Evolutionary conservation across 2,888 invertebrate species (phyloP), one percentile per base, ranked within the genome.

Genomic region (Drosophila pseudotalamancana): DNA sequence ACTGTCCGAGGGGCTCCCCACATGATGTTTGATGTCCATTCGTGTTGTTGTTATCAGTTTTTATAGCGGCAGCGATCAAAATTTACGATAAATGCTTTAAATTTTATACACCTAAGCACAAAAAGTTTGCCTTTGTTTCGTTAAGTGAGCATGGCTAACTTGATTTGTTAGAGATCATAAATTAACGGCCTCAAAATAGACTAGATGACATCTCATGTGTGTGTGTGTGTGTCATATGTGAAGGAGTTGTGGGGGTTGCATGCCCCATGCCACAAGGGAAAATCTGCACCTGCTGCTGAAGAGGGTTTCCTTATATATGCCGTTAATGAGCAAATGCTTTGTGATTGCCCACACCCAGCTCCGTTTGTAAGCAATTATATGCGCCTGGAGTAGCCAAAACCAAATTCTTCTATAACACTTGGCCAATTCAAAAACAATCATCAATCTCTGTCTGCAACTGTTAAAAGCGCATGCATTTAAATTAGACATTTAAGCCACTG

Each of bases 401-500:
- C 14, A 6, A 16, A 3, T 34, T n/a, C 40, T 1, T 16, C 21
- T 11, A 11, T 29, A 18, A 51, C 19, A 23, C 43, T n/a, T 12
- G 66, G 65, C 59, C 77, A 80, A 77, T 77, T 77, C 69, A 61
- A 79, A 80, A 80, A 72, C 66, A 77, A 85, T 89, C 89, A 89
- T 89, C 89, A 89, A 89, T 89, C 89, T 89, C 88, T 89, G 89
- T 89, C 87, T 60, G 67, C 73, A 63, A 63, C 82, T 84, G 82
- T 87, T 84, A 85, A 88, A 83, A 88, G 80, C 83, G 86, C 88
- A 89, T 89, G 89, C 89, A 89, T 89, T 89, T 90, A 89, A 89
- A 89, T 90, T 89, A 90, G 88, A 89, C 89, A 89, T 90, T 90
- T 89, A 89, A 87, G 81, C 71, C 71, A 79, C 66, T 55, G 51